Evolutionary conservation across 2,113 vertebrate species (phyloP).

Genomic region (Talpa occidentalis): DNA sequence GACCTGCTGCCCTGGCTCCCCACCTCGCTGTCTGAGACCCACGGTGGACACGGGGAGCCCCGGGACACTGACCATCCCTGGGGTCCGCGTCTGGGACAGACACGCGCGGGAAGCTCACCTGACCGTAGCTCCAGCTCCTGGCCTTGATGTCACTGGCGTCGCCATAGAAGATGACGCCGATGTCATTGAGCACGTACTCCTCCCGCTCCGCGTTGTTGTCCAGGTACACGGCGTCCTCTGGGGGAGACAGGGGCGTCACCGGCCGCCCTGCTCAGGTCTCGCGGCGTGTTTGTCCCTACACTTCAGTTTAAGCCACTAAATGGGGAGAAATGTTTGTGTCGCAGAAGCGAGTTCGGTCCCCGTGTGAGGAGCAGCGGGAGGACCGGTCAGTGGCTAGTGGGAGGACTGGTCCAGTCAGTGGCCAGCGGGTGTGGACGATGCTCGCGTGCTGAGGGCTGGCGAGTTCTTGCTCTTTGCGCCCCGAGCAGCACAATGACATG

Average conservation of each 20-base stretch:
- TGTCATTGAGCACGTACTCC: constrained; percentile 95
- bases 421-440: too few species aligned
- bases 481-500: constrained; percentile 75
- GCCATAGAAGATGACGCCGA: constrained; percentile 95
- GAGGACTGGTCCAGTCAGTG: too few species aligned
- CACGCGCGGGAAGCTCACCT: constrained; percentile 87
- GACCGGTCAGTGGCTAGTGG: too few species aligned
- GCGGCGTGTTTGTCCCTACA: constrained; percentile 24
- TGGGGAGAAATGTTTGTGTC: neutral
- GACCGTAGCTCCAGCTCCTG: constrained; percentile 96
- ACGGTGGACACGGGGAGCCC: too few species aligned
- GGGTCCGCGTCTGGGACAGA: too few species aligned
- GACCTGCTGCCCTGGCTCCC: too few species aligned
- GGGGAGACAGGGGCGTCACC: neutral
- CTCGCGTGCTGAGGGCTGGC: too few species aligned
- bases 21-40: too few species aligned
- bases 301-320: constrained; percentile 21
- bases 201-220: constrained; percentile 90
- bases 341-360: too few species aligned
- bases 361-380: too few species aligned
- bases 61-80: too few species aligned
- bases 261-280: neutral
- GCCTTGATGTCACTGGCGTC: constrained; percentile 86
- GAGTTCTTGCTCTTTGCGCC: too few species aligned
- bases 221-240: constrained; percentile 95